A percentile compares a stretch with the other conserved stretches of the same genome.
Conservation (phyloP, 2,888 invertebrate genomes). For the Microlaimidae sp. region DNA sequence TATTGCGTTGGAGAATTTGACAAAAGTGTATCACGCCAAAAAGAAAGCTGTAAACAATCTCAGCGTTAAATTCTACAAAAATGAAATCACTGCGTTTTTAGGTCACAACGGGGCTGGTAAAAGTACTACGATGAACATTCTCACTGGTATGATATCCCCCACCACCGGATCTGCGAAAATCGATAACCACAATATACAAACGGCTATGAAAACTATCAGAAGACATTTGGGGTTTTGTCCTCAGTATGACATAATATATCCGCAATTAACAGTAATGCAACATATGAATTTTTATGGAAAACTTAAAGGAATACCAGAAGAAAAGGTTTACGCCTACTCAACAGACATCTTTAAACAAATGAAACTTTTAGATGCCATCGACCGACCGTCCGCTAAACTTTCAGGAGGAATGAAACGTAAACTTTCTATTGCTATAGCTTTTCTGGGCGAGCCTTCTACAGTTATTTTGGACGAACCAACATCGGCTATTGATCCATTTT, state of each 20-base stretch:
- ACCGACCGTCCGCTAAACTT: conserved; percentile 35
- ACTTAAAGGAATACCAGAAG: neutral
- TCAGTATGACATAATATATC: conserved; percentile 15
- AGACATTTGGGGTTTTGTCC: conserved; percentile 6
- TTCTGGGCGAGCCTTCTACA: conserved; percentile 63
- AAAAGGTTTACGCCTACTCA: neutral
- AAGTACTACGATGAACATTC: conserved; percentile 9
- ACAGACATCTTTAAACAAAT: neutral
- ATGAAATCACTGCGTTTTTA: conserved; percentile 10
- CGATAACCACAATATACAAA: neutral
- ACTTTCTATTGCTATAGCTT: conserved; percentile 58
- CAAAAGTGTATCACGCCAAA: conserved; percentile 1
- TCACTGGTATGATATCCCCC: conserved; percentile 7
- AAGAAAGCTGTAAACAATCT: conserved; percentile 1
- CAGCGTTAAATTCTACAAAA: neutral
- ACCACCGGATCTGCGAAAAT: conserved; percentile 1
- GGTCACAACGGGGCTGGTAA: conserved; percentile 12
- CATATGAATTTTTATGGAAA: conserved; percentile 12
- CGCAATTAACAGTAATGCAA: conserved; percentile 7
- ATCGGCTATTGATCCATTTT: conserved; percentile 72
- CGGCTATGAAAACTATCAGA: neutral
- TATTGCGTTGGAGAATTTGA: neutral
- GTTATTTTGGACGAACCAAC: conserved; percentile 67
- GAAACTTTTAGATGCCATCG: neutral
- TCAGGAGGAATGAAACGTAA: conserved; percentile 74